Evolutionary conservation across 2,888 invertebrate species (phyloP), one percentile per base, ranked within the genome.

Genomic region (Nematopogon swammerdamellus): DNA sequence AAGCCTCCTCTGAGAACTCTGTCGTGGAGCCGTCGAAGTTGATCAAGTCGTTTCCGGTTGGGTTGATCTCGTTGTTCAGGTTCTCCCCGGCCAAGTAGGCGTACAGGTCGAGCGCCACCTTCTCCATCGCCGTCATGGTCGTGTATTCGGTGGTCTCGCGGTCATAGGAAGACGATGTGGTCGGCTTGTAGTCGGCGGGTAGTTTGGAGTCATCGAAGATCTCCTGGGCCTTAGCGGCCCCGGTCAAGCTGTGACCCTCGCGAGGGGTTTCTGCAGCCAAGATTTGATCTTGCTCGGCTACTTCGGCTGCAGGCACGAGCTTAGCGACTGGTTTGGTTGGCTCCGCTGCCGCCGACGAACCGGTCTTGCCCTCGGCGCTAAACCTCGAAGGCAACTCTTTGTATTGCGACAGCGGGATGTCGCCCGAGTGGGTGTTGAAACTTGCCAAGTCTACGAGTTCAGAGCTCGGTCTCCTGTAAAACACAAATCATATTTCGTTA

Each of bases 361-460:
- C 73, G 36, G 71, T 71, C 65, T 65, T 75, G 58, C 65, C 80
- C 66, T 70, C 82, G 50, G 68, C 76, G 5, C 76, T 77, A 58
- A 77, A 75, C 55, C 77, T 69, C 19, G 68, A 64, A 18, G 79
- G 70, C 20, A 57, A 71, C 53, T 80, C 80, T 60, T 80, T 81
- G 60, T 82, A 79, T 54, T 80, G 81, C n/a, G 74, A 72, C 2
- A 59, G 57, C 2, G 81, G 77, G 43, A 75, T 77, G 52, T 82
- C 82, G 50, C 82, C 82, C 3, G 83, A 80, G 59, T 88, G 83
- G 0, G 92, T 91, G 59, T 91, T 88, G 72, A 92, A 92, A 58
- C 89, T 89, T 56, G 87, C 89, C 57, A 89, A 87, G 63, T 92
- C 92, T 1, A 92, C 89, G 46, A 92, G 75, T 63, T 92, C 92